Conservation (phyloP, 2,888 invertebrate species). For the Cistogaster globosa region DNA sequence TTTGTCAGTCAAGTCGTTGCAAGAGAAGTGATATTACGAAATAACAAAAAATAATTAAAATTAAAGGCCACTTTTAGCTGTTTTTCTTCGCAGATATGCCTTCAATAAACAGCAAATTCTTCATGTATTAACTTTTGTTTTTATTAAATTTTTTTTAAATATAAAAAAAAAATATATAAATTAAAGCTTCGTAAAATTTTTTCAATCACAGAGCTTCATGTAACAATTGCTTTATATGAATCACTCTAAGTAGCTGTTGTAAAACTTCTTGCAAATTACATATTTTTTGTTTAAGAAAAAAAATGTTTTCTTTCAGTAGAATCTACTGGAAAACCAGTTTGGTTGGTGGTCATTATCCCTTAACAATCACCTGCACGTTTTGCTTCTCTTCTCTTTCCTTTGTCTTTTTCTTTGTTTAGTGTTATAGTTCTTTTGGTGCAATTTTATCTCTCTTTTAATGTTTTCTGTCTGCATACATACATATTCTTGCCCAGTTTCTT, state of each 20-base stretch:
- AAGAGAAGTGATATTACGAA: no score
- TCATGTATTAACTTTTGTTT: no score
- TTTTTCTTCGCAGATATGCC: no score
- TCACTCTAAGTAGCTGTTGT: constrained; percentile 12
- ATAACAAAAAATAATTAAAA: no score
- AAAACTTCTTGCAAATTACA: constrained; percentile 42
- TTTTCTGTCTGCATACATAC: constrained; percentile 20
- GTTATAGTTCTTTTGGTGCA: constrained; percentile 49
- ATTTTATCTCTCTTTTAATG: constrained; percentile 23
- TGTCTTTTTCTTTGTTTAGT: constrained; percentile 35
- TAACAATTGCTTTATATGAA: not conserved
- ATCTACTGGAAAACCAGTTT: constrained; percentile 62
- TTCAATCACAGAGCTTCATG: no score
- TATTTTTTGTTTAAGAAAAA: not conserved
- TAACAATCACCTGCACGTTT: constrained; percentile 62
- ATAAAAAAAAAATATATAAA: no score
- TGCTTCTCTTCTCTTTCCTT: constrained; percentile 15
- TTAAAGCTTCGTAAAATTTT: no score
- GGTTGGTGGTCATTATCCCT: constrained; percentile 64
- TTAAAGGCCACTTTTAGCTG: no score
- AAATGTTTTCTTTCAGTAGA: not conserved
- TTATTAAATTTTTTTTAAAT: no score
- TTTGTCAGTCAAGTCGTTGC: no score
- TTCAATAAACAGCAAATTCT: no score
- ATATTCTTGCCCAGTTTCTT: constrained; percentile 51